Evolutionary conservation across 2,113 vertebrate genomes (phyloP), one percentile per base, ranked within the genome.

Genomic region (Suncus etruscus): DNA sequence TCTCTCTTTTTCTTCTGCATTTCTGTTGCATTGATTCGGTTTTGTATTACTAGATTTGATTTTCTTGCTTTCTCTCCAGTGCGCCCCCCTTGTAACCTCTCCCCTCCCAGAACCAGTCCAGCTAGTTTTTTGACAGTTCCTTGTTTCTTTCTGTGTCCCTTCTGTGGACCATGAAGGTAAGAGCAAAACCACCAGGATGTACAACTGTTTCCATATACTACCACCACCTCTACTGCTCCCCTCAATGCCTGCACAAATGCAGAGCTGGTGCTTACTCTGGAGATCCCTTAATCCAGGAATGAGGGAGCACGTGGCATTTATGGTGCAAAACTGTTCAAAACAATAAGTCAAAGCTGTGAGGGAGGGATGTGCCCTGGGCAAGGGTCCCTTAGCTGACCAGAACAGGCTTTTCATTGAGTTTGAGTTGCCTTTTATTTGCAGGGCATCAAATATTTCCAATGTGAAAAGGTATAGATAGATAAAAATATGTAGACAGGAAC

Each of bases 1-100:
- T 87, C 39, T 39, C 14, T 45, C 76, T 93, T 47, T 58, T 81
- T 76, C 65, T 81, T 80, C 75, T 1, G 84, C 93, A 94, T 94
- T 94, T 97, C 92, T 70, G 0, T 51, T 84, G 74, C 83, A 89
- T 50, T 68, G 51, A 11, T 69, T 88, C 11, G 58, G 15, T 9
- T 50, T 47, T 48, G n/a, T 58, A n/a, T 25, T 54, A 29, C 27
- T 25, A 25, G 9, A 22, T 31, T 31, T 24, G 18, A 54, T 6
- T 6, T 66, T 66, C 3, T 31, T 18, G 54, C 4, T 14, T 58
- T 16, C 54, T 58, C 54, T 20, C 15, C 54, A 58, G 54, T 18
- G 16, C 54, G 5, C 54, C 54, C 54, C 6, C 11, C 16, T 18
- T 58, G 15, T 18, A 20, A 18, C 54, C 54, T 58, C 54, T 18